Evolutionary conservation across 2,797 vertebrate genomes (phyloP).

Genomic region (Propithecus deckenii): DNA sequence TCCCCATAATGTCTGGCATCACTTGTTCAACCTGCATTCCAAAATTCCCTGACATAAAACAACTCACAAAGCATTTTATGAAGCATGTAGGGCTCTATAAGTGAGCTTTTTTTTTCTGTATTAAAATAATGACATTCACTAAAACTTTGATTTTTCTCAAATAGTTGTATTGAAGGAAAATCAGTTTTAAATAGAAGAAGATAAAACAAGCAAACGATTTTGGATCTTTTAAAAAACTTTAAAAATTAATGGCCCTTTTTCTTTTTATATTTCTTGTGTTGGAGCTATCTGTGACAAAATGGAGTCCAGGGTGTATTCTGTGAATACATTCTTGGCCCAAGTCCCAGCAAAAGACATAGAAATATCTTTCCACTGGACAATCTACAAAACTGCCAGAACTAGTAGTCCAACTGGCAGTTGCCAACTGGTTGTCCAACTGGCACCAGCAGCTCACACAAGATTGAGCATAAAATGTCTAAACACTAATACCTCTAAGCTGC

Average conservation of each 20-base stretch:
- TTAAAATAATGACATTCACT: slow-evolving; percentile 11
- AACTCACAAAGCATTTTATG: slow-evolving; percentile 56
- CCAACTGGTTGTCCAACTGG: background rate
- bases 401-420: background rate
- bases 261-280: background rate
- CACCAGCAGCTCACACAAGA: background rate
- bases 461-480: background rate
- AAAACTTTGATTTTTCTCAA: slow-evolving; percentile 49
- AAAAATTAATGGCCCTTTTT: background rate
- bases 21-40: slow-evolving; percentile 3
- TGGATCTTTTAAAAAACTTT: background rate
- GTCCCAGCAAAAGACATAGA: background rate
- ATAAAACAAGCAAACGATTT: slow-evolving; percentile 13
- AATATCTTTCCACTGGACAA: background rate
- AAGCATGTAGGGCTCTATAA: background rate
- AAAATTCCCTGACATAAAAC: slow-evolving; percentile 62
- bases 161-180: background rate
- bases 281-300: background rate
- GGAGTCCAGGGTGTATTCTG: background rate
- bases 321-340: background rate
- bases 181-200: background rate
- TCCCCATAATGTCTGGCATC: background rate
- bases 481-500: background rate
- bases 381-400: background rate
- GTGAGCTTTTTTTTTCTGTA: background rate